These are phyloP conservation scores for Onychomys leucogaster DNA, from an alignment of 2,797 vertebrate genomes.

Conservation along the genomic window DNA sequence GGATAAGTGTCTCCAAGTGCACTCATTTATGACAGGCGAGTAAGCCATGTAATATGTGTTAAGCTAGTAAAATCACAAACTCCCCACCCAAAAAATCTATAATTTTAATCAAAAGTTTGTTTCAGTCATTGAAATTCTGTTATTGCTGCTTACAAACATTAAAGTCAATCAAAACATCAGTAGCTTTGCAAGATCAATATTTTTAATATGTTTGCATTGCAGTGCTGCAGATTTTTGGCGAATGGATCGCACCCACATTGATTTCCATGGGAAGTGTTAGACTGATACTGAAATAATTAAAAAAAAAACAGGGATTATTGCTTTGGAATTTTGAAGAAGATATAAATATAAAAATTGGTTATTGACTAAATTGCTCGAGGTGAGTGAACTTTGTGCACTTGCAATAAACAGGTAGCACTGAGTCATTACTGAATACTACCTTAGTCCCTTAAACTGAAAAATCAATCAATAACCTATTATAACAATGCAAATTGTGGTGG, in stretches of 20 bases:
- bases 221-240: conserved; percentile 93
- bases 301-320: conserved; percentile 88
- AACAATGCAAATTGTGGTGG: conserved; percentile 97
- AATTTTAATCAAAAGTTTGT: conserved; percentile 94
- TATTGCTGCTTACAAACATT: conserved; percentile 92
- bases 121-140: conserved; percentile 90
- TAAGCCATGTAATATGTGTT: conserved; percentile 85
- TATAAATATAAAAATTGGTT: conserved; percentile 97
- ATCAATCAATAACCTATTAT: conserved; percentile 99
- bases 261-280: conserved; percentile 97
- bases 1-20: conserved; percentile 84
- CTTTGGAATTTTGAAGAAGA: conserved; percentile 92
- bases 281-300: conserved; percentile 94
- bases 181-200: conserved; percentile 91
- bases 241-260: conserved; percentile 96
- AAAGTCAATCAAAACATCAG: conserved; percentile 91
- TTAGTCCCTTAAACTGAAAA: conserved; percentile 95
- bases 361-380: conserved; percentile 95
- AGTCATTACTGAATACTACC: conserved; percentile 93
- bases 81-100: conserved; percentile 89
- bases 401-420: conserved; percentile 94
- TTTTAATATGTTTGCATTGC: conserved; percentile 93
- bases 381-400: conserved; percentile 95
- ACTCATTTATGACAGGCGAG: conserved; percentile 84
- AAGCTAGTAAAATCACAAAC: conserved; percentile 88